Percentiles rank a stretch among this genome's conserved stretches.
phyloP scores from a whole-genome alignment of 2,797 vertebrate species.

The Pangasius sanitwongsei region DNA sequence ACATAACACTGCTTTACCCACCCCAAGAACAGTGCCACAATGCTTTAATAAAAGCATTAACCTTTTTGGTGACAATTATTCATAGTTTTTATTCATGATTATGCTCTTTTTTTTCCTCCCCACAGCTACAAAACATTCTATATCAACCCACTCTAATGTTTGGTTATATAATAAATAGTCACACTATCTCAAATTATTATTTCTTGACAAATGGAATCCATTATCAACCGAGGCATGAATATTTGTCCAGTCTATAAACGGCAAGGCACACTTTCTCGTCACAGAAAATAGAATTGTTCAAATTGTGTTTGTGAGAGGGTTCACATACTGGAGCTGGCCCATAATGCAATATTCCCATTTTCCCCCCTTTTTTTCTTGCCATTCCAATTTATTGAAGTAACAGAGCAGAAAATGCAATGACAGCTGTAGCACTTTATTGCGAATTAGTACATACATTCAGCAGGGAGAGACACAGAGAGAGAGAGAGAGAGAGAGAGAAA shows the following conservation, averaged over 20 bases:
- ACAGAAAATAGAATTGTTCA: conserved; percentile 78
- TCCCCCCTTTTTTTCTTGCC: conserved; percentile 66
- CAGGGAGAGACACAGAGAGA: conserved; percentile 56
- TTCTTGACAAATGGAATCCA: conserved; percentile 72
- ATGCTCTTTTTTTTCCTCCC: not conserved
- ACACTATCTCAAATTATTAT: conserved; percentile 66
- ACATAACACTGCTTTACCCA: not conserved
- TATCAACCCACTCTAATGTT: conserved; percentile 48
- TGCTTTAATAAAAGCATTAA: conserved; percentile 47
- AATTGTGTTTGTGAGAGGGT: conserved; percentile 87
- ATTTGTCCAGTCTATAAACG: conserved; percentile 87
- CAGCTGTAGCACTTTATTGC: conserved; percentile 99
- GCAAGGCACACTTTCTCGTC: conserved; percentile 84
- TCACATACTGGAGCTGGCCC: conserved; percentile 68
- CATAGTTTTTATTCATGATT: conserved; percentile 50
- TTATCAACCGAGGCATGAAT: conserved; percentile 82
- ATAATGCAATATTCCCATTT: conserved; percentile 90
- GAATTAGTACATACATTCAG: conserved; percentile 99
- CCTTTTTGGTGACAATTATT: conserved; percentile 51
- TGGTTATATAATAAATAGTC: conserved; percentile 57
- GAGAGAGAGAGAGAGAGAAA: conserved; percentile 30
- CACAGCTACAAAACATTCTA: conserved; percentile 29
- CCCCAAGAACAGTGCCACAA: conserved; percentile 11
- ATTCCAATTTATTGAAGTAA: conserved; percentile 99
- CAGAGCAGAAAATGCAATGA: conserved; percentile 99